Percentiles rank a stretch among this genome's conserved stretches.
phyloP scores from a whole-genome alignment of 1,140 invertebrate species.

The Carposina sasakii region DNA sequence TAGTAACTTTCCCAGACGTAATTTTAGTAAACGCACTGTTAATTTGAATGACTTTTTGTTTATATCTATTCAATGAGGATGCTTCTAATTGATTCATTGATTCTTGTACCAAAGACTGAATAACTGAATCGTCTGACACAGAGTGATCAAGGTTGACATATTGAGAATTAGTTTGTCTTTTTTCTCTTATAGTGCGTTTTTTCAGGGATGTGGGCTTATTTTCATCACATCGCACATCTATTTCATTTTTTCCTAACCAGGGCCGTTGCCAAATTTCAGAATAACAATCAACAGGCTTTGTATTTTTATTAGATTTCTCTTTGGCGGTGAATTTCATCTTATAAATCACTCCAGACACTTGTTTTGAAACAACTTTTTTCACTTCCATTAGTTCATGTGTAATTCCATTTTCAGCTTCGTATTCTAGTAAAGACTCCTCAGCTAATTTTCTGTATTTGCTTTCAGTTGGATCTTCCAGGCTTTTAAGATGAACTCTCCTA shows the following conservation, averaged over 20 bases:
- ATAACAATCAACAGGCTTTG: not conserved
- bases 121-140: conserved; percentile 20
- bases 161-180: too few species aligned
- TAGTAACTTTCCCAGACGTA: conserved; percentile 39
- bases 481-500: too few species aligned
- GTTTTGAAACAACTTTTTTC: conserved; percentile 29
- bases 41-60: conserved; percentile 45
- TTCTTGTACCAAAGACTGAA: conserved; percentile 39
- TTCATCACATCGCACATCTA: not conserved
- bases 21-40: conserved; percentile 49
- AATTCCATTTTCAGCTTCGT: conserved; percentile 22
- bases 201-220: not conserved
- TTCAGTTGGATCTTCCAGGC: conserved; percentile 29
- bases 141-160: conserved; percentile 23
- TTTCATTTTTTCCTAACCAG: not conserved
- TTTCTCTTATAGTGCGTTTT: too few species aligned
- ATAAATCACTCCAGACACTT: conserved; percentile 35
- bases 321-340: conserved; percentile 40
- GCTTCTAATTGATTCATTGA: conserved; percentile 53
- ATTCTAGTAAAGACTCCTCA: conserved; percentile 38
- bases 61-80: conserved; percentile 44
- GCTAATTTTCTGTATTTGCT: conserved; percentile 37
- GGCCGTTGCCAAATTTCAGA: not conserved
- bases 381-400: conserved; percentile 43
- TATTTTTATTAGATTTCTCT: not conserved